A percentile compares a stretch with the other conserved stretches of the same genome.
Conservation (phyloP, 2,797 vertebrate genomes). For the Melanotaenia boesemani region DNA sequence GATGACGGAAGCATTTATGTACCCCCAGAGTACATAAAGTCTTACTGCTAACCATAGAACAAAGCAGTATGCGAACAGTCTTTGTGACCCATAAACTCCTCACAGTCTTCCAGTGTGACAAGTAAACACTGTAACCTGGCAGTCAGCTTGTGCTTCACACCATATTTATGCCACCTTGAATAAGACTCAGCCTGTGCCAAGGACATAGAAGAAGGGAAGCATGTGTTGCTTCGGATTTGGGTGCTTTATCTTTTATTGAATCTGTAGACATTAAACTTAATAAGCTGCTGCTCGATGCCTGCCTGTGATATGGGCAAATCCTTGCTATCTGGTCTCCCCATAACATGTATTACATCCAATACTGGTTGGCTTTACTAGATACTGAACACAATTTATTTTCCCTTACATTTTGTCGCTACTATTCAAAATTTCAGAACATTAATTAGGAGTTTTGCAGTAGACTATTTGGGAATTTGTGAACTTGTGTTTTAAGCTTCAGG, state of each 20-base stretch:
- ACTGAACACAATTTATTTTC: slow-evolving; percentile 12
- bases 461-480: not conserved
- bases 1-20: not conserved
- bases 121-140: slow-evolving; percentile 17
- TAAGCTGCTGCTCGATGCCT: slow-evolving; percentile 48
- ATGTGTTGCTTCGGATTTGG: slow-evolving; percentile 44
- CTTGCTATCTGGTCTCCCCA: slow-evolving; percentile 45
- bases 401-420: not conserved
- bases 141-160: slow-evolving; percentile 24
- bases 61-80: slow-evolving; percentile 9
- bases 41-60: not conserved
- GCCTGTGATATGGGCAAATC: slow-evolving; percentile 41
- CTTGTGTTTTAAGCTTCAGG: not conserved
- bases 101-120: slow-evolving; percentile 6
- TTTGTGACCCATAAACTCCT: not conserved
- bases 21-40: not conserved
- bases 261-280: slow-evolving; percentile 61
- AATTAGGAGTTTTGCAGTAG: not conserved
- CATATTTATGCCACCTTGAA: slow-evolving; percentile 32
- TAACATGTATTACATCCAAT: slow-evolving; percentile 41
- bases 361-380: slow-evolving; percentile 11
- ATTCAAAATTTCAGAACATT: slow-evolving; percentile 1
- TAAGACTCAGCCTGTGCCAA: slow-evolving; percentile 41
- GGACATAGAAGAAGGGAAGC: slow-evolving; percentile 42
- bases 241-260: slow-evolving; percentile 54